Percentiles rank a stretch among this genome's conserved stretches.
Evolutionary conservation across 2,888 invertebrate species (phyloP).

Genomic region (Melanophora roralis): DNA sequence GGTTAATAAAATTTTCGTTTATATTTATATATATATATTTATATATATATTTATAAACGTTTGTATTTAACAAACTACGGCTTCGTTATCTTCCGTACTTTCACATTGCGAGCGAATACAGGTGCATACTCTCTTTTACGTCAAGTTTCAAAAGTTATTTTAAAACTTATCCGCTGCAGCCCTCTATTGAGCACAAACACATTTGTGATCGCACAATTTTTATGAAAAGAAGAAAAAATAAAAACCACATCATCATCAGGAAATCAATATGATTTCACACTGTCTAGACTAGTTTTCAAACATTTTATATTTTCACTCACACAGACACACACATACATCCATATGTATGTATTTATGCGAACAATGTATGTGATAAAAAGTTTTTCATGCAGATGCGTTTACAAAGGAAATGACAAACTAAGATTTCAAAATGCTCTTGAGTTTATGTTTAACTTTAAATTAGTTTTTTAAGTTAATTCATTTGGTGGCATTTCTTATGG

Average conservation of each 20-base stretch:
- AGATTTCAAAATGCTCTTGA: not conserved
- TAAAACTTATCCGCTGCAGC: no score
- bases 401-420: constrained; percentile 28
- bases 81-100: no score
- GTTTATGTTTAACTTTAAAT: not conserved
- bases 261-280: constrained; percentile 53
- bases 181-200: no score
- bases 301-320: not conserved
- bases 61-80: no score
- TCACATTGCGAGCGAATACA: no score
- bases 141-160: no score
- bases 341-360: not conserved
- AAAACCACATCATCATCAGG: constrained; percentile 49
- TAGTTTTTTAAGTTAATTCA: not conserved
- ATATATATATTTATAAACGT: no score
- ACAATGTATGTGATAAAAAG: not conserved
- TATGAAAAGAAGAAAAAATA: not conserved
- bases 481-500: no score
- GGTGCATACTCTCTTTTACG: no score
- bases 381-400: constrained; percentile 34
- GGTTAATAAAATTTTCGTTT: no score
- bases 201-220: not conserved
- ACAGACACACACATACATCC: not conserved
- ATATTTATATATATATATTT: no score
- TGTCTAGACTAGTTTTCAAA: constrained; percentile 52